Evolutionary conservation across 92 coral and sea anemone species (phyloP), one percentile per base, ranked within the genome.

Genomic region (Isaurus tuberculatus): DNA sequence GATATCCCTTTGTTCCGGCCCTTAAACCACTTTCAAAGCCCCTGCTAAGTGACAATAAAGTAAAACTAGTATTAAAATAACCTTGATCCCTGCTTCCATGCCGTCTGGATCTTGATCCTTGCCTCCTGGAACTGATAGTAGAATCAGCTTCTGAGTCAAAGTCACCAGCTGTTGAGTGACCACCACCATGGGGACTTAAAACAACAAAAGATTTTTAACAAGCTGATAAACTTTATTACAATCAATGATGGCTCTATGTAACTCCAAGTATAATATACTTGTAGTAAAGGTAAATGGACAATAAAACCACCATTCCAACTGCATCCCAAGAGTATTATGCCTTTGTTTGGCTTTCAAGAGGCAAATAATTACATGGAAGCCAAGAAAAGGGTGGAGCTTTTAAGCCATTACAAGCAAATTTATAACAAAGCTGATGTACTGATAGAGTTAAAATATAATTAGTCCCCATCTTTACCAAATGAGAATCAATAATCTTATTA

Each of bases 61-160:
- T 3, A 55, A n/a, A 63, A 14, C 1, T 63, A 17, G 36, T 9
- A 29, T 29, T 63, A 25, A 63, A 10, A 27, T 63, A 13, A 92
- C 97, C 94, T 91, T 93, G 94, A 86, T 87, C 92, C 71, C 97
- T 91, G 77, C 91, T 89, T 10, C 90, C 85, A 60, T 94, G 98
- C 53, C 90, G 70, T 70, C 98, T 74, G 16, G 95, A 63, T 66
- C 83, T 66, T 31, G 89, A 80, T 34, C 94, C 93, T n/a, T 93
- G 93, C 79, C 98, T 81, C 67, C 97, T 88, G 1, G 98, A 94
- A 72, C 98, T 94, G 20, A 91, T 88, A 6, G 95, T 89, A 9
- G 95, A 91, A 33, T 94, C 98, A 25, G 88, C 98, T 79, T 94
- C 98, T 8, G 98, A 94, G 43, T 94, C 98, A 89, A 94, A 94